phyloP scores from a whole-genome alignment of 1,140 invertebrate genomes.

The Luehdorfia chinensis region DNA sequence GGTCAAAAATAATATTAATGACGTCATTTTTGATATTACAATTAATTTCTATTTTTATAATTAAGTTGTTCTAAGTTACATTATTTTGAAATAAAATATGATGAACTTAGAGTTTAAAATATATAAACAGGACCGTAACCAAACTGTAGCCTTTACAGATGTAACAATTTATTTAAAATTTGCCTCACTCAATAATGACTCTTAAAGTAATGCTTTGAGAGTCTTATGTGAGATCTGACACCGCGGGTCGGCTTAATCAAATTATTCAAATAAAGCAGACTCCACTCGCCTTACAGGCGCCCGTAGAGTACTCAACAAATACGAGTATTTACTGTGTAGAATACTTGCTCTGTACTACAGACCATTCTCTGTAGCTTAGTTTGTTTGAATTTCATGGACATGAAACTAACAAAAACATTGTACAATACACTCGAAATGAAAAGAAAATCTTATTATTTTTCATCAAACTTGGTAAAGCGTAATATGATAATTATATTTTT shows the following conservation, averaged over 20 bases:
- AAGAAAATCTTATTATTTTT: no score
- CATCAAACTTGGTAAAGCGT: no score
- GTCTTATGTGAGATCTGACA: constrained; percentile 21
- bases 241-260: constrained; percentile 52
- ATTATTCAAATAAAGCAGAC: constrained; percentile 69
- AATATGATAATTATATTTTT: no score
- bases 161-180: constrained; percentile 21
- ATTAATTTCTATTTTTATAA: no score
- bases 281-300: constrained; percentile 41
- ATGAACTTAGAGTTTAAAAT: background rate
- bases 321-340: constrained; percentile 47
- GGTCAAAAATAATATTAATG: no score
- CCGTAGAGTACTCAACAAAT: constrained; percentile 55
- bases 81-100: constrained; percentile 3
- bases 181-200: constrained; percentile 23
- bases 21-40: no score
- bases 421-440: constrained; percentile 2
- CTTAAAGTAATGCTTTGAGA: constrained; percentile 32
- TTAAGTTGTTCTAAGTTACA: background rate
- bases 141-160: constrained; percentile 16
- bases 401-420: constrained; percentile 19
- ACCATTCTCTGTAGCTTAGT: constrained; percentile 23
- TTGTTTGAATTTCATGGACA: constrained; percentile 19
- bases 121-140: background rate
- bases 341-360: constrained; percentile 45